phyloP scores from a whole-genome alignment of 2,888 invertebrate species.

The Sphecodes monilicornis region DNA sequence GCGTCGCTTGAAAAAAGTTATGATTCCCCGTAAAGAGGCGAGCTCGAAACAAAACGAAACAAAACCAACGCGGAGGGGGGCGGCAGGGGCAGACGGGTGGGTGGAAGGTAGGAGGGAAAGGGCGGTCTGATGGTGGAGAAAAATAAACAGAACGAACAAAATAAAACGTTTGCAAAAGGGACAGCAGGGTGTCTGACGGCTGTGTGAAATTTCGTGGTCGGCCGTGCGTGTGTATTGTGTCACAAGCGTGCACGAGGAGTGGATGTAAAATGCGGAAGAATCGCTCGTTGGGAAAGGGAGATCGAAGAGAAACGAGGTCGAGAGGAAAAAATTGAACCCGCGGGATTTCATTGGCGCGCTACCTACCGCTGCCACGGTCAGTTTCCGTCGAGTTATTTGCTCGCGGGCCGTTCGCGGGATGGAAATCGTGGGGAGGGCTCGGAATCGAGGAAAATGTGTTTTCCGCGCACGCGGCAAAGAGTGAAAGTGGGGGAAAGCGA shows the following conservation, averaged over 20 bases:
- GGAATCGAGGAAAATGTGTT: slow-evolving; percentile 29
- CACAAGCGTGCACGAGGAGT: slow-evolving; percentile 53
- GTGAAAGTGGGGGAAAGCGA: slow-evolving; percentile 43
- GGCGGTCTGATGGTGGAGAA: not conserved
- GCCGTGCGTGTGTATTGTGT: slow-evolving; percentile 65
- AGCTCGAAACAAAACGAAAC: slow-evolving; percentile 44
- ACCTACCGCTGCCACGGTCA: slow-evolving; percentile 60
- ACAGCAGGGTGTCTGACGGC: slow-evolving; percentile 36
- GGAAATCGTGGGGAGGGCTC: slow-evolving; percentile 47
- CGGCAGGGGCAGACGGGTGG: not conserved
- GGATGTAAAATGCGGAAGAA: slow-evolving; percentile 70
- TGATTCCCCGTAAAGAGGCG: slow-evolving; percentile 55
- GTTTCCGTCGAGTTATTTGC: slow-evolving; percentile 64
- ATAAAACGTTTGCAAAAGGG: slow-evolving; percentile 14
- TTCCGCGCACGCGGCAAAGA: slow-evolving; percentile 30
- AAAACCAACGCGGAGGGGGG: not conserved
- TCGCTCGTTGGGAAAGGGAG: slow-evolving; percentile 68
- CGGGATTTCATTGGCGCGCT: slow-evolving; percentile 69
- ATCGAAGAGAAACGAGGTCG: slow-evolving; percentile 68
- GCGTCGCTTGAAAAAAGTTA: slow-evolving; percentile 50
- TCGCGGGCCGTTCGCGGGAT: slow-evolving; percentile 34
- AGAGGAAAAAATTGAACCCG: slow-evolving; percentile 67
- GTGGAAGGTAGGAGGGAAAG: not conserved
- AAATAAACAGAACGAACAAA: slow-evolving; percentile 38
- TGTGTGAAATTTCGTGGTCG: slow-evolving; percentile 68